Evolutionary conservation across 2,113 vertebrate genomes (phyloP), one percentile per base, ranked within the genome.

Genomic region (Myotis yumanensis): DNA sequence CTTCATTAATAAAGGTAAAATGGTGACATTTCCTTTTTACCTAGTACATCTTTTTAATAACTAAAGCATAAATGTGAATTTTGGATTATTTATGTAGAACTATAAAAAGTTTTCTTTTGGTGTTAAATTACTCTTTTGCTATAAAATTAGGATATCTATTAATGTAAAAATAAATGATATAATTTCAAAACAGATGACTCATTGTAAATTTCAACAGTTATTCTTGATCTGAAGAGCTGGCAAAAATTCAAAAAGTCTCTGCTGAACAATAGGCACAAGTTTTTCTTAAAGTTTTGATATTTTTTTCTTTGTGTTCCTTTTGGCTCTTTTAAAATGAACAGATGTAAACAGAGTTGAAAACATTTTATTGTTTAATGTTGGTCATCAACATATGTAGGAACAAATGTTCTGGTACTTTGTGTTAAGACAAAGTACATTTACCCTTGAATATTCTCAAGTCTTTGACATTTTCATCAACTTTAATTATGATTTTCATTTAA

Each of bases 1-100:
- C 99, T 6, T 99, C 99, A 64, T 99, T 99, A 97, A 99, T 99
- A 95, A 99, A 99, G 99, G 99, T 99, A 99, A 98, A 98, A 98
- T 97, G 62, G 97, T 97, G 66, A 94, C 75, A 97, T 97, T 97
- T 93, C 98, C 94, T 98, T 98, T 98, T 97, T 96, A 84, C 89
- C 3, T 0, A 93, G 51, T 95, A 92, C 76, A 71, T 28, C 43
- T 83, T 87, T 96, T 84, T 62, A 95, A 87, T 95, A 64, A 28
- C 20, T 85, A 80, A 92, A 52, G 30, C 43, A 90, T 89, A 96
- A 93, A 80, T 14, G 51, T 82, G 52, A 77, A 89, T 94, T 52
- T 88, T 79, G 57, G 16, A 43, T 91, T 95, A 30, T 91, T 96
- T 95, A 77, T 80, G 7, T 94, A 90, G 88, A 90, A 62, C 7